Percentiles rank a stretch among this genome's conserved stretches.
phyloP scores from a whole-genome alignment of 1,140 invertebrate genomes.

The Aphaenogaster rudis region DNA sequence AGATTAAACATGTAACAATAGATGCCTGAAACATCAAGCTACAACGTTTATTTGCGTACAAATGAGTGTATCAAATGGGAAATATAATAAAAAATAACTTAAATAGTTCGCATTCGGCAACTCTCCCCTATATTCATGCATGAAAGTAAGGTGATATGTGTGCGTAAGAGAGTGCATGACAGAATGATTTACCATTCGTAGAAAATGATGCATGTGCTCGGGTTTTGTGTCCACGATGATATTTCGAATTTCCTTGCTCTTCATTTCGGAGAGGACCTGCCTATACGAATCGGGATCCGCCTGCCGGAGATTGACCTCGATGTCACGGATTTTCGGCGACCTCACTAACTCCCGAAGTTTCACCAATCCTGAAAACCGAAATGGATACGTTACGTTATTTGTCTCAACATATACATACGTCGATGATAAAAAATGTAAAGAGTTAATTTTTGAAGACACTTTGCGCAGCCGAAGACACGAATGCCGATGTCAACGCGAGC shows the following conservation, averaged over 20 bases:
- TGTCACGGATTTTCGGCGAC: conserved; percentile 83
- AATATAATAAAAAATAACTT: no score
- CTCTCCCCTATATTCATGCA: no score
- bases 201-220: conserved; percentile 88
- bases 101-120: no score
- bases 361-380: conserved; percentile 87
- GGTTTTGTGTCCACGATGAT: conserved; percentile 89
- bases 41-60: no score
- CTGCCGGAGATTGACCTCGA: conserved; percentile 89
- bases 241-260: conserved; percentile 89
- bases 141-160: not conserved
- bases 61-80: no score
- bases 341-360: conserved; percentile 87
- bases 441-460: not conserved
- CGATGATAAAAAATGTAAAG: not conserved
- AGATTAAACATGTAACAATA: no score
- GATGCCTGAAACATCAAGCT: no score
- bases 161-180: not conserved
- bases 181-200: conserved; percentile 87
- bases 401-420: not conserved
- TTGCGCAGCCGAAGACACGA: not conserved
- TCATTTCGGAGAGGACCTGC: conserved; percentile 88
- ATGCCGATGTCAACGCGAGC: not conserved
- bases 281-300: conserved; percentile 88
- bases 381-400: not conserved